Conservation (phyloP, 2,797 vertebrate species). For the Petrocephalus schoutedeni region DNA sequence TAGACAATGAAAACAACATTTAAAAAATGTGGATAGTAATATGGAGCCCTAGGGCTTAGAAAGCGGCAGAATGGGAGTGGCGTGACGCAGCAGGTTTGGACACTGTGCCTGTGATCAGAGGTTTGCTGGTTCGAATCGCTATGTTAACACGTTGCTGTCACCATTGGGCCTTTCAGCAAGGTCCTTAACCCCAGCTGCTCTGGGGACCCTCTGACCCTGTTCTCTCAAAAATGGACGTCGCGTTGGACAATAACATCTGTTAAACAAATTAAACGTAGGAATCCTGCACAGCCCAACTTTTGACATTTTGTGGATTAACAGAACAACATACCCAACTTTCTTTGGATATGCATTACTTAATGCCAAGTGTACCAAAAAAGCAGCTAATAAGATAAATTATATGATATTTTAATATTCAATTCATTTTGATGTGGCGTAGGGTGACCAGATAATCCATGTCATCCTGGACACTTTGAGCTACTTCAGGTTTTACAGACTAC, state of each 20-base stretch:
- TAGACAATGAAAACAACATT: background rate
- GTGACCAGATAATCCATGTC: too few species aligned
- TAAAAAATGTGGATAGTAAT: background rate
- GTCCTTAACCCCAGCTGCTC: background rate
- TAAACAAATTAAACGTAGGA: background rate
- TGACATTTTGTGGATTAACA: background rate
- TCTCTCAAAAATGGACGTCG: background rate
- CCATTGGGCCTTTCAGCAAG: background rate
- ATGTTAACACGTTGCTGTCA: background rate
- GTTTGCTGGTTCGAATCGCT: background rate
- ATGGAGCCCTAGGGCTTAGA: background rate
- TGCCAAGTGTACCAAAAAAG: background rate
- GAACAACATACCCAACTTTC: background rate
- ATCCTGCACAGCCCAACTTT: background rate
- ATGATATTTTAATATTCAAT: background rate
- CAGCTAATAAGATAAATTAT: background rate
- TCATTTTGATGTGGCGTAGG: background rate
- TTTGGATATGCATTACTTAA: background rate
- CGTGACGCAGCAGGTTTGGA: background rate
- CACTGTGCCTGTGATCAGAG: background rate
- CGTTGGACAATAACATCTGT: background rate
- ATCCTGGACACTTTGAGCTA: too few species aligned
- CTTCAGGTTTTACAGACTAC: too few species aligned
- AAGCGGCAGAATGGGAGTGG: background rate
- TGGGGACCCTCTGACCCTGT: background rate